Evolutionary conservation across 1,140 invertebrate species (phyloP).

Genomic region (Olivierus martensii): DNA sequence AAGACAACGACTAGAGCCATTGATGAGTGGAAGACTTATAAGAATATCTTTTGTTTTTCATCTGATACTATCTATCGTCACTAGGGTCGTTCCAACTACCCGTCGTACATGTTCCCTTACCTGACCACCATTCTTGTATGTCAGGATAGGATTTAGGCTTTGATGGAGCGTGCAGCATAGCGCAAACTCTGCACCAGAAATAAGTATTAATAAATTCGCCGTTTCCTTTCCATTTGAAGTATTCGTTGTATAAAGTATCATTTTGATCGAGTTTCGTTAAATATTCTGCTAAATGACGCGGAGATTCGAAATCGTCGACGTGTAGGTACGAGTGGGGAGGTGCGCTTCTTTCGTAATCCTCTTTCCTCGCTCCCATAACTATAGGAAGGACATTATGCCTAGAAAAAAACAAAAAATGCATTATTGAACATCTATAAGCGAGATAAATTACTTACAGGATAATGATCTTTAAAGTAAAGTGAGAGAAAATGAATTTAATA

Average conservation of each 20-base stretch:
- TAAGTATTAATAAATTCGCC: conserved; percentile 89
- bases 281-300: conserved; percentile 70
- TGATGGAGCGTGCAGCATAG: conserved; percentile 61
- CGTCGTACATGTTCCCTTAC: conserved; percentile 11
- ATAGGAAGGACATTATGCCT: conserved; percentile 80
- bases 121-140: conserved; percentile 29
- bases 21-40: too few relatives aligned
- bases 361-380: conserved; percentile 84
- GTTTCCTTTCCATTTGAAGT: conserved; percentile 78
- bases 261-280: conserved; percentile 67
- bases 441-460: too few relatives aligned
- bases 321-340: conserved; percentile 83
- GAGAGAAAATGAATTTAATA: too few relatives aligned
- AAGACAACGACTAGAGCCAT: too few relatives aligned
- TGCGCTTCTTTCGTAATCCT: conserved; percentile 73
- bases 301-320: conserved; percentile 81
- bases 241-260: conserved; percentile 78
- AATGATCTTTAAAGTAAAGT: too few relatives aligned
- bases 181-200: conserved; percentile 89
- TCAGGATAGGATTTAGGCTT: conserved; percentile 38
- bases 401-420: conserved; percentile 20
- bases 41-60: too few relatives aligned
- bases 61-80: too few relatives aligned
- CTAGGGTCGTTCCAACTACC: too few relatives aligned
- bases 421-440: too few relatives aligned